phyloP scores from a whole-genome alignment of 2,113 vertebrate species.

The Tragelaphus scriptus region DNA sequence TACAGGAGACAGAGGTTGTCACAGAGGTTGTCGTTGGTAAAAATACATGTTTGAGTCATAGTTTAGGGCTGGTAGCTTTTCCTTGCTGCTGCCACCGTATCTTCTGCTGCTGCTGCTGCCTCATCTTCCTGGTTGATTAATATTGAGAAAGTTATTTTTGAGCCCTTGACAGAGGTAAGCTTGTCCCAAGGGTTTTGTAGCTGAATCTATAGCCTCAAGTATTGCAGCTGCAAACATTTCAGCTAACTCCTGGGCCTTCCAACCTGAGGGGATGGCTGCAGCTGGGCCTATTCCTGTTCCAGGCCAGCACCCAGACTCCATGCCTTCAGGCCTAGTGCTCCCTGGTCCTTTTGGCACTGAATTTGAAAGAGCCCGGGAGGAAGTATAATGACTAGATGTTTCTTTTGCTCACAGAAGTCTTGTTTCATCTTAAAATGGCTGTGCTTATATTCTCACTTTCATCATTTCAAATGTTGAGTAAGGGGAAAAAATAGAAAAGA shows the following conservation, averaged over 20 bases:
- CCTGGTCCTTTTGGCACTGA: background rate
- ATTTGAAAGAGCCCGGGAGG: background rate
- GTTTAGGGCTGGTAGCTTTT: background rate
- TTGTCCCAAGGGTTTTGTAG: background rate
- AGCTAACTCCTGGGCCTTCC: background rate
- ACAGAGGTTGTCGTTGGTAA: background rate
- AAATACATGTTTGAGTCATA: background rate
- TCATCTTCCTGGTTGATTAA: background rate
- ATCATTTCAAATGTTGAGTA: background rate
- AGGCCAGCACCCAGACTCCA: background rate
- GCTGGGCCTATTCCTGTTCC: background rate
- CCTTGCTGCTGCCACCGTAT: background rate
- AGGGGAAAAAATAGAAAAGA: background rate
- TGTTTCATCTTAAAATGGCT: background rate
- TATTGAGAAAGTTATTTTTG: background rate
- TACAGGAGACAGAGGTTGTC: background rate
- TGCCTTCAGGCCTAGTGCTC: background rate
- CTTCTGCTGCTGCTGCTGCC: background rate
- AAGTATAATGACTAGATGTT: background rate
- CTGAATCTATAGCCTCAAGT: background rate
- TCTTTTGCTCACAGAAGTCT: background rate
- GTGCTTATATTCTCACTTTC: background rate
- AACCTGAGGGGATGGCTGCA: background rate
- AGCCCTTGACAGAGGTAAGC: background rate
- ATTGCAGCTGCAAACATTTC: constrained; percentile 12